These are phyloP conservation scores for Scalopus aquaticus DNA, from an alignment of 2,113 vertebrate genomes.

Conservation along the genomic window DNA sequence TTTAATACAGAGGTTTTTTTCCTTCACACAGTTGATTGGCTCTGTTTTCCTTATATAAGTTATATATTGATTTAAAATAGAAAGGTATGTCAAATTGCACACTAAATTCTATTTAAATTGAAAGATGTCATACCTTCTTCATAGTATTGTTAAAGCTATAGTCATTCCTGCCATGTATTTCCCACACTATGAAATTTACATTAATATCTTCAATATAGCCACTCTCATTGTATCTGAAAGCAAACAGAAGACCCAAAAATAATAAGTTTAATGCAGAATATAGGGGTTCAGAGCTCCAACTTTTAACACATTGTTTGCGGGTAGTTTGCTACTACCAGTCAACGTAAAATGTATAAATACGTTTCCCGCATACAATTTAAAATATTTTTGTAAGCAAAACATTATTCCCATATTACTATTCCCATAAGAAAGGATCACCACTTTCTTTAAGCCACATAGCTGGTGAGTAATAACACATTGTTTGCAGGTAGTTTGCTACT, in stretches of 20 bases:
- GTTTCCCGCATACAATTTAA: too few species aligned
- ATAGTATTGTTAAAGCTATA: slow-evolving; percentile 73
- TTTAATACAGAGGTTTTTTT: neutral
- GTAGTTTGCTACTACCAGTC: too few species aligned
- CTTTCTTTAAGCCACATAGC: too few species aligned
- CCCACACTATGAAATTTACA: slow-evolving; percentile 79
- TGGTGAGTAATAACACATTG: too few species aligned
- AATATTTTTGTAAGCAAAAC: too few species aligned
- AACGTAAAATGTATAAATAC: too few species aligned
- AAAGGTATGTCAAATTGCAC: neutral
- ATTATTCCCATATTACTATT: too few species aligned
- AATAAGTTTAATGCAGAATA: neutral
- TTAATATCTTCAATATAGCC: slow-evolving; percentile 30
- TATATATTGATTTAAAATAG: neutral
- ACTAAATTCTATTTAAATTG: neutral
- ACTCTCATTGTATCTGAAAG: slow-evolving; percentile 51
- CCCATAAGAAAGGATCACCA: too few species aligned
- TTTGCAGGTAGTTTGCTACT: too few species aligned
- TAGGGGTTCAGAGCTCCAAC: neutral
- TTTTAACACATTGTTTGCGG: too few species aligned
- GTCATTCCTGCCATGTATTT: slow-evolving; percentile 76
- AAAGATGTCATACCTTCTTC: slow-evolving; percentile 48
- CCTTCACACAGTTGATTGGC: neutral
- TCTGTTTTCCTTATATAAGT: neutral
- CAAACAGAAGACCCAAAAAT: neutral